A percentile compares a stretch with the other conserved stretches of the same genome.
These are phyloP conservation scores for Manis pentadactyla DNA, from an alignment of 2,797 vertebrate genomes.

Conservation along the genomic window DNA sequence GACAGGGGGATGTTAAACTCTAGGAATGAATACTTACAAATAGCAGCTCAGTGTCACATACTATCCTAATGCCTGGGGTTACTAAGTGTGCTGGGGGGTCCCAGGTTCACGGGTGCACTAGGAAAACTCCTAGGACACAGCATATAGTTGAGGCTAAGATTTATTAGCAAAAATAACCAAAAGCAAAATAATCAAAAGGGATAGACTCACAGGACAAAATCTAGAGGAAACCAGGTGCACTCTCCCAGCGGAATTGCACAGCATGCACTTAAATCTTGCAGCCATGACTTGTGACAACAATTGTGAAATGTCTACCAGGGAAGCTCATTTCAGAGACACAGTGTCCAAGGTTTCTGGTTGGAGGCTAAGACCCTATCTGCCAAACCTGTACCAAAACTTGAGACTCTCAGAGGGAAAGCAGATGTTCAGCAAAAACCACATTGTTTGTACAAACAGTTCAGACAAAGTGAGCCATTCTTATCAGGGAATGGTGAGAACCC, in stretches of 20 bases:
- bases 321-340: background rate
- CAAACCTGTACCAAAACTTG: background rate
- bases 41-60: background rate
- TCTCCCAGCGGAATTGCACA: rapidly evolving
- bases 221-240: background rate
- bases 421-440: background rate
- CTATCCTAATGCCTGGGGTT: background rate
- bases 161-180: background rate
- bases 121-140: background rate
- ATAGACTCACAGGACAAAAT: background rate
- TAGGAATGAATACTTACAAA: background rate
- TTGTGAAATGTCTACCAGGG: background rate
- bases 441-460: background rate
- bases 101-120: background rate
- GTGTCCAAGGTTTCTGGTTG: background rate
- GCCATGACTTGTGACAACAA: background rate
- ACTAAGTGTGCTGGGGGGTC: background rate
- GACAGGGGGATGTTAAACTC: background rate
- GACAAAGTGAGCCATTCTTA: background rate
- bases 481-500: background rate
- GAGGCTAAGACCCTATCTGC: background rate
- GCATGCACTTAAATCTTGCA: background rate
- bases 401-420: background rate
- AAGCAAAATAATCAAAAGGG: background rate
- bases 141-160: background rate